phyloP scores from a whole-genome alignment of 1,140 invertebrate genomes.

The Pogonomyrmex californicus region DNA sequence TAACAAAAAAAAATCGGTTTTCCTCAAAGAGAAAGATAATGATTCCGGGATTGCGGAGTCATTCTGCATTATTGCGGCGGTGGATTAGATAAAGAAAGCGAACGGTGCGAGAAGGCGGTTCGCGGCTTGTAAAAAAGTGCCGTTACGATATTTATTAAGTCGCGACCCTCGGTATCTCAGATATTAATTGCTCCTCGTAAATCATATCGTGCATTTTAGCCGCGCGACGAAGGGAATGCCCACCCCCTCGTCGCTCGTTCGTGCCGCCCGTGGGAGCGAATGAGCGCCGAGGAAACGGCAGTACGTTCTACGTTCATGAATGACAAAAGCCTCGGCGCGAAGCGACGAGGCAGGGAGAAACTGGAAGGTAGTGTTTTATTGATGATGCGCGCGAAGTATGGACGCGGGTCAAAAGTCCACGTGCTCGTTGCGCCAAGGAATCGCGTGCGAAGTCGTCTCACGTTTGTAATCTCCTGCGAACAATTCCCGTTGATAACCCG shows the following conservation, averaged over 20 bases:
- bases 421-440: slow-evolving; percentile 22
- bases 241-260: neutral
- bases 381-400: slow-evolving; percentile 30
- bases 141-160: neutral
- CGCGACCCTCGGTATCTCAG: neutral
- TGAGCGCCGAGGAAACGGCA: neutral
- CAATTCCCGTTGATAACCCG: slow-evolving; percentile 1
- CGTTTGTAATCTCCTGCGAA: slow-evolving; percentile 2
- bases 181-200: slow-evolving; percentile 12
- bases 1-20: slow-evolving; percentile 34
- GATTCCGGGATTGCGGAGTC: slow-evolving; percentile 26
- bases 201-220: neutral
- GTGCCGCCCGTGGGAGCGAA: neutral
- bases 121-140: neutral
- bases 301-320: slow-evolving; percentile 37
- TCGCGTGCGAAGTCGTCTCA: neutral
- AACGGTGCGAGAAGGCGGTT: neutral
- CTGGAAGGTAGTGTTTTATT: slow-evolving; percentile 36
- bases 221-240: neutral
- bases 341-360: neutral
- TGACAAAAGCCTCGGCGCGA: slow-evolving; percentile 25
- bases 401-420: slow-evolving; percentile 42
- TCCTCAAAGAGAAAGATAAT: slow-evolving; percentile 34
- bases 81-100: slow-evolving; percentile 39
- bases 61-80: slow-evolving; percentile 31